Conservation (phyloP, 2,797 vertebrate species). For the Garrulus glandarius region DNA sequence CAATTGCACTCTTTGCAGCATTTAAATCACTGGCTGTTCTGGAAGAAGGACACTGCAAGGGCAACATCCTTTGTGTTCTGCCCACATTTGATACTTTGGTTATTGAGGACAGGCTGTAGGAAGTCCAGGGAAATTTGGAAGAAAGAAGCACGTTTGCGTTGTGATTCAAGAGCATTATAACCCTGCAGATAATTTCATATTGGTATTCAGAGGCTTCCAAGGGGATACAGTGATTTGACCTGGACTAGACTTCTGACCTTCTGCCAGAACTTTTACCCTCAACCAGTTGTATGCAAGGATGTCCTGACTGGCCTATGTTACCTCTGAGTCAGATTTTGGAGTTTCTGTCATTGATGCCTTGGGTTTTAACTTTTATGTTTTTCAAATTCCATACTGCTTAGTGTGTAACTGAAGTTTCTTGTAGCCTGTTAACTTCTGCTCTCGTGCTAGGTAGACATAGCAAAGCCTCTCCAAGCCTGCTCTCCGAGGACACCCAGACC, state of each 20-base stretch:
- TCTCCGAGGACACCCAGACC: too few relatives aligned
- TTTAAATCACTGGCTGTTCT: background rate
- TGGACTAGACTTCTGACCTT: background rate
- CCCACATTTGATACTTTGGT: background rate
- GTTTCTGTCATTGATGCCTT: background rate
- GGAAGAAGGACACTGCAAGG: background rate
- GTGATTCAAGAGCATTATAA: background rate
- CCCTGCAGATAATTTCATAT: background rate
- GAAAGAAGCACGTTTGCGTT: background rate
- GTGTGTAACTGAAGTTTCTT: too few relatives aligned
- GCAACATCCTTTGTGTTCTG: background rate
- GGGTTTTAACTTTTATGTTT: too few relatives aligned
- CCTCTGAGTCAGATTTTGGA: background rate
- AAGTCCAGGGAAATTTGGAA: background rate
- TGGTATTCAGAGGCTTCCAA: background rate
- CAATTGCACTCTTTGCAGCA: background rate
- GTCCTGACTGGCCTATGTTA: background rate
- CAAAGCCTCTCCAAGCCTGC: too few relatives aligned
- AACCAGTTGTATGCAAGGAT: background rate
- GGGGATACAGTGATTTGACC: background rate
- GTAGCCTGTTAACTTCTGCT: too few relatives aligned
- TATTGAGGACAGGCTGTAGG: background rate
- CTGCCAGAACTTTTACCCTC: background rate
- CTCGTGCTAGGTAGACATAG: too few relatives aligned
- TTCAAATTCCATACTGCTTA: too few relatives aligned